These are phyloP conservation scores for Lycopodina hypogea DNA, from an alignment of 37 sponge, comb jelly and placozoan species.

Conservation along the genomic window DNA sequence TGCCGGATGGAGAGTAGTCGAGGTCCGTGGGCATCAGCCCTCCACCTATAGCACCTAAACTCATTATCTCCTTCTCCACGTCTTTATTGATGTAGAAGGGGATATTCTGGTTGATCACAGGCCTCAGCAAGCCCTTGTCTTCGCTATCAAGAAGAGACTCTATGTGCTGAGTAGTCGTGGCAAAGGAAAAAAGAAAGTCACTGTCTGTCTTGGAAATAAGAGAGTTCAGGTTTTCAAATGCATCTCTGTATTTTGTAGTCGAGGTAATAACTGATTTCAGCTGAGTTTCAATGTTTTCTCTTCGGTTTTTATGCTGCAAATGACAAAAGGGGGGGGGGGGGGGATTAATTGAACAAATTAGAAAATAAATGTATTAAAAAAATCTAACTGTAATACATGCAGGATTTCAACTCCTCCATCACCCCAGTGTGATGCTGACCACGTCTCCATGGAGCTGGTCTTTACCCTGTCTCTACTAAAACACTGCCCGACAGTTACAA, in stretches of 20 bases:
- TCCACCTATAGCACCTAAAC: conserved; percentile 69
- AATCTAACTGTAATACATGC: background rate
- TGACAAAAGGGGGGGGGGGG: background rate
- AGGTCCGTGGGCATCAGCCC: conserved; percentile 57
- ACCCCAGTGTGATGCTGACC: no score
- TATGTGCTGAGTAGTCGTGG: background rate
- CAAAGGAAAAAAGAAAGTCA: conserved; percentile 50
- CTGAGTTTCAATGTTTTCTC: conserved; percentile 42
- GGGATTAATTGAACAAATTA: background rate
- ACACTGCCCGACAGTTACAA: no score
- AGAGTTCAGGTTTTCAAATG: conserved; percentile 38
- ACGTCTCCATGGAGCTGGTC: no score
- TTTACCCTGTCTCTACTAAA: no score
- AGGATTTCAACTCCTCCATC: no score
- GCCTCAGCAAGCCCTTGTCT: conserved; percentile 34
- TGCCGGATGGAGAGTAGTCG: background rate
- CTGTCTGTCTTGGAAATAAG: conserved; percentile 18
- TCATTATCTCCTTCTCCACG: conserved; percentile 8
- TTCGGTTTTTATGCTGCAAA: conserved; percentile 30
- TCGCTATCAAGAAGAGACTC: conserved; percentile 31
- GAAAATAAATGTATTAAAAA: background rate
- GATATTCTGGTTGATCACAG: conserved; percentile 36
- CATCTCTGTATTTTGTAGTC: background rate
- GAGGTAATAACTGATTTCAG: conserved; percentile 13
- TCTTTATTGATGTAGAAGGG: conserved; percentile 40